A percentile compares a stretch with the other conserved stretches of the same genome.
These are phyloP conservation scores for Morone saxatilis DNA, from an alignment of 2,113 vertebrate genomes.

Conservation along the genomic window DNA sequence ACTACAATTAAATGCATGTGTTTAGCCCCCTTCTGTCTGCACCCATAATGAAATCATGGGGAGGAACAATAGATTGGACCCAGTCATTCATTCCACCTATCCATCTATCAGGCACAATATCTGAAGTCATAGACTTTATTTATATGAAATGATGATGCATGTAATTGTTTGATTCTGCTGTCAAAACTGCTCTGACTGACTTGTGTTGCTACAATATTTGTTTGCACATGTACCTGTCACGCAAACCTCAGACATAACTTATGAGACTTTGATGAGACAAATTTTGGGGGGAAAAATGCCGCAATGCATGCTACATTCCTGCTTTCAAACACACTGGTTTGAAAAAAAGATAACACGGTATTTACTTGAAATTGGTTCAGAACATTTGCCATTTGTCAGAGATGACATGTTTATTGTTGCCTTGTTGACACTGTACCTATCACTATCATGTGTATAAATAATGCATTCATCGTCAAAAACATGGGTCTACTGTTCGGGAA, in stretches of 20 bases:
- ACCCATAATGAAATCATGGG: constrained; percentile 17
- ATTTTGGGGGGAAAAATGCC: background rate
- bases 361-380: constrained; percentile 35
- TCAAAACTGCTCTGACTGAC: constrained; percentile 9
- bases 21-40: constrained; percentile 32
- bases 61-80: constrained; percentile 2
- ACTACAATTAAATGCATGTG: constrained; percentile 21
- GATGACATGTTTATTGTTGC: constrained; percentile 59
- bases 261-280: constrained; percentile 18
- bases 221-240: constrained; percentile 11
- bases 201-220: constrained; percentile 6
- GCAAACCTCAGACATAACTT: constrained; percentile 27
- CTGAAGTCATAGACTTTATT: constrained; percentile 16
- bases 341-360: constrained; percentile 2
- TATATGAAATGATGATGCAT: constrained; percentile 26
- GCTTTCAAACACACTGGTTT: constrained; percentile 23
- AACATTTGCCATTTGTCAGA: constrained; percentile 42
- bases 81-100: constrained; percentile 8
- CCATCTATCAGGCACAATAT: constrained; percentile 6
- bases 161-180: constrained; percentile 26
- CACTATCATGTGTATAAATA: constrained; percentile 39
- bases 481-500: constrained; percentile 42
- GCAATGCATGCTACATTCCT: background rate
- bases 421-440: constrained; percentile 48
- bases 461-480: constrained; percentile 5